Conservation (phyloP, 2,797 vertebrate genomes). For the Typhlichthys eigenmanni region DNA sequence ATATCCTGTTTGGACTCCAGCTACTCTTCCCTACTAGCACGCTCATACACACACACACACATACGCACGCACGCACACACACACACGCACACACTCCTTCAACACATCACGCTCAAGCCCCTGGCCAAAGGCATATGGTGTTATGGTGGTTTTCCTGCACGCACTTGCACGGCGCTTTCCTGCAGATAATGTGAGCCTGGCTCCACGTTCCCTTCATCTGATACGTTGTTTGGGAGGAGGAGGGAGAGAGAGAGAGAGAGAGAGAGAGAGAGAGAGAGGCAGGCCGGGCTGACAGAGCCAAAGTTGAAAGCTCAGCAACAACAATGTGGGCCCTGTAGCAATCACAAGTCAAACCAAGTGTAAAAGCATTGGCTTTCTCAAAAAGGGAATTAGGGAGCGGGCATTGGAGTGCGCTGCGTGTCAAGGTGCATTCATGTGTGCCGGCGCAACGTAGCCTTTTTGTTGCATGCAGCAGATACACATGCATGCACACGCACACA, state of each 20-base stretch:
- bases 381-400: constrained; percentile 10
- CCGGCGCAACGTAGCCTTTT: no score
- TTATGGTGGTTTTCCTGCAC: constrained; percentile 50
- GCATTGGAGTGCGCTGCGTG: not conserved
- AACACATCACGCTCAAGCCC: constrained; percentile 35
- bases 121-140: constrained; percentile 33
- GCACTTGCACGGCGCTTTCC: constrained; percentile 21
- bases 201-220: constrained; percentile 26
- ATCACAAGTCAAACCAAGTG: constrained; percentile 30
- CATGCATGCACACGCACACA: not conserved
- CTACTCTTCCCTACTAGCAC: constrained; percentile 29
- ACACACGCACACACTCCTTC: constrained; percentile 3
- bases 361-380: constrained; percentile 20
- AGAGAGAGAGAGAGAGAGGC: constrained; percentile 3
- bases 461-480: not conserved
- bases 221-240: constrained; percentile 10
- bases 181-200: constrained; percentile 24
- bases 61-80: constrained; percentile 15
- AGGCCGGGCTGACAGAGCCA: constrained; percentile 2
- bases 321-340: constrained; percentile 24
- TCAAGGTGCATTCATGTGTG: constrained; percentile 2
- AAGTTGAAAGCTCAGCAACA: constrained; percentile 19
- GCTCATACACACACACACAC: constrained; percentile 11
- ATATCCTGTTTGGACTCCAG: constrained; percentile 75
- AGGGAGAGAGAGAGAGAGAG: not conserved